A percentile compares a stretch with the other conserved stretches of the same genome.
phyloP scores from a whole-genome alignment of 2,797 vertebrate species.

The Coreius guichenoti region DNA sequence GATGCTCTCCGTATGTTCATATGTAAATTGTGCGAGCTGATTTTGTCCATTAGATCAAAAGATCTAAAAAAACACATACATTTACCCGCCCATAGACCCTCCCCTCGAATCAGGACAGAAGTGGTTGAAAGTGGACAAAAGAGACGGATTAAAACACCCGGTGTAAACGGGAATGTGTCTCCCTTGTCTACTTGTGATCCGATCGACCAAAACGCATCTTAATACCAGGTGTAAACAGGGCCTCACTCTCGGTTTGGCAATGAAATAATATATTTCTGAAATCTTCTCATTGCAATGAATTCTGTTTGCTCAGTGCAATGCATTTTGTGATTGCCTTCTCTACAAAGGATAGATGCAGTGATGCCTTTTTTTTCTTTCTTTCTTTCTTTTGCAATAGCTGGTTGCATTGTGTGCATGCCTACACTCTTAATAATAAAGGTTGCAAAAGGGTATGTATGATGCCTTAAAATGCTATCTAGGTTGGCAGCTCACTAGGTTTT shows the following conservation, averaged over 20 bases:
- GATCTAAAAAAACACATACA: too few relatives aligned
- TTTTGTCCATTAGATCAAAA: too few relatives aligned
- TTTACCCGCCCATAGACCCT: too few relatives aligned
- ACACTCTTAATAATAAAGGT: background rate
- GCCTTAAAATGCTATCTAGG: background rate
- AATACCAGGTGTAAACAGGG: too few relatives aligned
- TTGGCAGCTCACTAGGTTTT: background rate
- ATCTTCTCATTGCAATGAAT: background rate
- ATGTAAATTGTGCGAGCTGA: too few relatives aligned
- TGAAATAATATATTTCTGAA: background rate
- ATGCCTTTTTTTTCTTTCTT: background rate
- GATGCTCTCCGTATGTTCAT: too few relatives aligned
- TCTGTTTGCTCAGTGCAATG: background rate
- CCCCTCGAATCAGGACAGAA: too few relatives aligned
- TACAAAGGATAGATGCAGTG: background rate
- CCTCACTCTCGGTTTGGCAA: background rate
- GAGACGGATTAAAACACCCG: too few relatives aligned
- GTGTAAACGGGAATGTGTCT: too few relatives aligned
- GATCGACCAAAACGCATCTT: too few relatives aligned
- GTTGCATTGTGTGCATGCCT: background rate
- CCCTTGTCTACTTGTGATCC: too few relatives aligned
- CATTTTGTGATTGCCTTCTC: background rate
- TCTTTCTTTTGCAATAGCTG: background rate
- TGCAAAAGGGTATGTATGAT: background rate
- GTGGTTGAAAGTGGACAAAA: too few relatives aligned